These are phyloP conservation scores for Sphaerophoria rueppellii DNA, from an alignment of 2,888 invertebrate genomes.

Conservation along the genomic window DNA sequence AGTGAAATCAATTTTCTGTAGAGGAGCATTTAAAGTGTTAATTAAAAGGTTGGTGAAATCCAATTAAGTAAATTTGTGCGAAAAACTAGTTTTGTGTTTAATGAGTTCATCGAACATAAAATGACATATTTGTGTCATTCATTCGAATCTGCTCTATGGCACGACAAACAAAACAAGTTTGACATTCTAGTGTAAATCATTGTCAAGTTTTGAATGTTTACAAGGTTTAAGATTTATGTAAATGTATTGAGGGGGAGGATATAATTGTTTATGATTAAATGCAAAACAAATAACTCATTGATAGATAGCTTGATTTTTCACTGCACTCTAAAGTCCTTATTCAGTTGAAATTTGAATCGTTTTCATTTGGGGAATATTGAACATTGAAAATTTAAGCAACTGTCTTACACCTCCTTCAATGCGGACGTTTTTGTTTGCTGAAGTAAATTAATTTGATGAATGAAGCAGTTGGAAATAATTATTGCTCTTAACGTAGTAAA, in stretches of 20 bases:
- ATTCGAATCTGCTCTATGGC: conserved; percentile 18
- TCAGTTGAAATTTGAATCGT: neutral
- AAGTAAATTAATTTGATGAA: no score
- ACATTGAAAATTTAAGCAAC: no score
- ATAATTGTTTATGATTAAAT: conserved; percentile 40
- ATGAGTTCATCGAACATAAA: conserved; percentile 22
- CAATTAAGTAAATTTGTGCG: conserved; percentile 17
- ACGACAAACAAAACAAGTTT: neutral
- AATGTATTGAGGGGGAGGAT: conserved; percentile 37
- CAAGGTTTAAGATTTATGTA: conserved; percentile 17
- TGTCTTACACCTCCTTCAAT: no score
- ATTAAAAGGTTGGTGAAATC: conserved; percentile 65
- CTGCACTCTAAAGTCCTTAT: conserved; percentile 44
- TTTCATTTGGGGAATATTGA: no score
- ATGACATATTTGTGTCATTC: conserved; percentile 38
- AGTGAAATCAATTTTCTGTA: conserved; percentile 53
- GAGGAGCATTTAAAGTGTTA: conserved; percentile 18
- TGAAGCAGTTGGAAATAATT: no score
- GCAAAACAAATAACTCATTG: conserved; percentile 18
- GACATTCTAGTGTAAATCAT: neutral
- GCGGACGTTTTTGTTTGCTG: no score
- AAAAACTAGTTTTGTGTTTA: conserved; percentile 15
- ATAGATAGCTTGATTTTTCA: conserved; percentile 52
- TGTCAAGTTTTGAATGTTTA: conserved; percentile 3
- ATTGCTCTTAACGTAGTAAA: no score